A percentile compares a stretch with the other conserved stretches of the same genome.
Conservation (phyloP, 2,113 vertebrate species). For the Ageneiosus marmoratus region DNA sequence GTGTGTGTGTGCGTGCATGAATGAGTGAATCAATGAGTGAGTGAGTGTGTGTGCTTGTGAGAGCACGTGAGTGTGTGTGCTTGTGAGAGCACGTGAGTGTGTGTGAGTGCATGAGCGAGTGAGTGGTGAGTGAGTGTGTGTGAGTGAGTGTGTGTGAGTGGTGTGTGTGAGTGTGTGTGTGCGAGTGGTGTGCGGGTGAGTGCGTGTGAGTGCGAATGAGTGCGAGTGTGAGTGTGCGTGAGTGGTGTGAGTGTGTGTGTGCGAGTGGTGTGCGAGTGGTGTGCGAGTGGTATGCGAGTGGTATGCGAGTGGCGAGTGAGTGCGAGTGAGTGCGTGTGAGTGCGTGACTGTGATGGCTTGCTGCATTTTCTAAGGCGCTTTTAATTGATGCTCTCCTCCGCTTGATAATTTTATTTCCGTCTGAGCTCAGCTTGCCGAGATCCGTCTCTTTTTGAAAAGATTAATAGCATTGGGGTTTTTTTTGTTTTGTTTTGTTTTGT, state of each 20-base stretch:
- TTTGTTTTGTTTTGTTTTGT: background rate
- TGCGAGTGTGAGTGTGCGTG: background rate
- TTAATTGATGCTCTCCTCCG: slow-evolving; percentile 36
- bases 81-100: background rate
- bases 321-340: slow-evolving; percentile 14
- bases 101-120: background rate
- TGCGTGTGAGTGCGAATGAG: too few relatives aligned
- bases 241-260: slow-evolving; percentile 1
- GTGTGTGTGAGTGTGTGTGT: background rate
- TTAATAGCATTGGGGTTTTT: slow-evolving; percentile 21
- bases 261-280: background rate
- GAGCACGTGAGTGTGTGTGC: background rate
- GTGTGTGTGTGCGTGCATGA: background rate
- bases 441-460: slow-evolving; percentile 50
- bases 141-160: slow-evolving; percentile 8
- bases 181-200: background rate
- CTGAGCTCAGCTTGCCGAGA: slow-evolving; percentile 13
- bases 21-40: background rate
- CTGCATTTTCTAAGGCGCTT: slow-evolving; percentile 13
- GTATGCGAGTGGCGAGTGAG: background rate
- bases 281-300: slow-evolving; percentile 7
- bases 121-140: background rate
- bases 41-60: background rate
- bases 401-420: slow-evolving; percentile 52
- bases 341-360: background rate